Evolutionary conservation across 2,888 invertebrate species (phyloP).

Genomic region (Trissolcus brochymenae): DNA sequence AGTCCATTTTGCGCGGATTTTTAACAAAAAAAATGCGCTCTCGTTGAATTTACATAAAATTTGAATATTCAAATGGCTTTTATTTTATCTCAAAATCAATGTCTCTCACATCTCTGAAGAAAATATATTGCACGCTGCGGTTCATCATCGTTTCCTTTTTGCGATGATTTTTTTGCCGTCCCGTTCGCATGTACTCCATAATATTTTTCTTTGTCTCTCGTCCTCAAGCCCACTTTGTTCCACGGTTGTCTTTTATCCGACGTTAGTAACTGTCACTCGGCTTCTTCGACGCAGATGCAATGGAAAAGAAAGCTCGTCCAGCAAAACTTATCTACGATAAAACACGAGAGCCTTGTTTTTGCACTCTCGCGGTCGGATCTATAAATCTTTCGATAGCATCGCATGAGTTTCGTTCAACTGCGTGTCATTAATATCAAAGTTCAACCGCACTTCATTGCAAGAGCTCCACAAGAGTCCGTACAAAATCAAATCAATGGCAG

Average conservation of each 20-base stretch:
- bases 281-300: constrained; percentile 42
- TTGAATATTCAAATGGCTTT: constrained; percentile 25
- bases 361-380: constrained; percentile 27
- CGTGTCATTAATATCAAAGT: constrained; percentile 46
- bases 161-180: background rate
- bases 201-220: constrained; percentile 45
- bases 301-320: constrained; percentile 50
- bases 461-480: background rate
- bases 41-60: constrained; percentile 7
- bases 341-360: constrained; percentile 48
- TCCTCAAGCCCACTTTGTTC: constrained; percentile 31
- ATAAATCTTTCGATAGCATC: constrained; percentile 54
- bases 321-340: constrained; percentile 48
- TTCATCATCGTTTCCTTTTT: constrained; percentile 32
- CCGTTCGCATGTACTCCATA: constrained; percentile 18
- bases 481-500: background rate
- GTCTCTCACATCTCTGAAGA: constrained; percentile 17
- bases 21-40: no score
- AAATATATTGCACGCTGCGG: constrained; percentile 29
- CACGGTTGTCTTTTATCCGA: constrained; percentile 44
- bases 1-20: no score
- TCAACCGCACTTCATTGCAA: constrained; percentile 31
- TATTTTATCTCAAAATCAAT: constrained; percentile 32
- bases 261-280: constrained; percentile 47
- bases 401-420: constrained; percentile 47